phyloP scores from a whole-genome alignment of 2,888 invertebrate species.

The Eupithecia inturbata region DNA sequence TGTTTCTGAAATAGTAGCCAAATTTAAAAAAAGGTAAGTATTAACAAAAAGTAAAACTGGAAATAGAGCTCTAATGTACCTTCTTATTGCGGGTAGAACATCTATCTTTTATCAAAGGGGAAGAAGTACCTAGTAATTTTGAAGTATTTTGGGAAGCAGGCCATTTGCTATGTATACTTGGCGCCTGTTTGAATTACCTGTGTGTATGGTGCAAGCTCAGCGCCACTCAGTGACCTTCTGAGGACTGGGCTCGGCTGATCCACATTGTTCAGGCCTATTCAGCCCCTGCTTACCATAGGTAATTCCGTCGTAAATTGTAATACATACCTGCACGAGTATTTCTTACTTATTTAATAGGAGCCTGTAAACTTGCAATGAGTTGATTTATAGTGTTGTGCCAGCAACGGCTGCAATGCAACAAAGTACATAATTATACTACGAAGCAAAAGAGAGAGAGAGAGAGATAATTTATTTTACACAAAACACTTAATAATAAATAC shows the following conservation, averaged over 20 bases:
- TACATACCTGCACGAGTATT: background rate
- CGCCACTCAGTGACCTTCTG: background rate
- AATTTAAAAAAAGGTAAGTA: too few species aligned
- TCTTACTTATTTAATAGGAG: background rate
- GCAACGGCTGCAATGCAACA: background rate
- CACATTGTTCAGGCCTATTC: slow-evolving; percentile 10
- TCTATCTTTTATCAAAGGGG: too few species aligned
- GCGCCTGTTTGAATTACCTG: background rate
- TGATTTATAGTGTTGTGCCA: background rate
- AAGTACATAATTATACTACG: background rate
- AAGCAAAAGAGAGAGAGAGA: background rate
- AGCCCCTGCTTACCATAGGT: slow-evolving; percentile 11
- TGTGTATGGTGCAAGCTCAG: background rate
- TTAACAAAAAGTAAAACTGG: too few species aligned
- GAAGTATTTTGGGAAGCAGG: too few species aligned
- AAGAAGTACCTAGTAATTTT: too few species aligned
- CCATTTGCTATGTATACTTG: background rate
- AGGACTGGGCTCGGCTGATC: slow-evolving; percentile 2
- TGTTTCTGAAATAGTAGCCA: too few species aligned
- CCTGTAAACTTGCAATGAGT: background rate
- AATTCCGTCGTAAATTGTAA: slow-evolving; percentile 35
- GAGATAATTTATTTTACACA: too few species aligned
- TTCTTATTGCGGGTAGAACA: too few species aligned
- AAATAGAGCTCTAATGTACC: too few species aligned
- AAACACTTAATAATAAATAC: too few species aligned